Base-by-base conservation (phyloP, 2,113 vertebrate genomes). In the Puntigrus tetrazona region DNA sequence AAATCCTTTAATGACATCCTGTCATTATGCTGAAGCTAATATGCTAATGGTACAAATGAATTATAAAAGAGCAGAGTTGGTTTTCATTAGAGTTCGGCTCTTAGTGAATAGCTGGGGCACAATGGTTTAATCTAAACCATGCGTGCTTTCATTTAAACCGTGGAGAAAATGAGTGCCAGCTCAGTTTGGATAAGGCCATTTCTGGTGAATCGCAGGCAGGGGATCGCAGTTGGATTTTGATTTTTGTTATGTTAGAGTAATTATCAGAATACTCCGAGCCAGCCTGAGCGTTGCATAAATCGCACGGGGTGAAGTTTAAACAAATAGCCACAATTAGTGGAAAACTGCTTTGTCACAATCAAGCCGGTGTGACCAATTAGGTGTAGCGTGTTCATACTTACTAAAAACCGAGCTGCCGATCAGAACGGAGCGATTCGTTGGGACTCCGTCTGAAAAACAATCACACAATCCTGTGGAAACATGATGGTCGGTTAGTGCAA, bases 1-100 rank as follows among this genome's bases (percentile, higher is more conserved):
- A 87, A 86, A 89, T 90, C 78, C 80, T 84, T 90, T 88, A 88
- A 90, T 88, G 84, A 85, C 84, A 90, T 90, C 88, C 89, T 88
- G 88, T 84, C 83, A 86, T 88, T 88, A 88, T 65, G 81, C 75
- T 73, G 50, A 77, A 85, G 82, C 86, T 90, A 89, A 89, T 89
- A 89, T 81, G 86, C 86, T 88, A 89, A 90, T 88, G 79, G 85
- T 82, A 85, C 84, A 88, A 89, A 88, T 90, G 82, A 85, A 88
- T 89, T 89, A 83, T 85, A 89, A 88, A 89, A 88, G 76, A 88
- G 86, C 78, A 77, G 82, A 72, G 76, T 89, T 82, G 83, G 85
- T 84, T 87, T 84, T 83, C 78, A 88, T 87, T 84, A 87, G 43
- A 76, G 45, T 52, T 65, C 29, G 65, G 69, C 84, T 84, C 36